Percentiles rank a stretch among this genome's conserved stretches.
Conservation (phyloP, 2,113 vertebrate species). For the Oxygymnocypris stewartii region DNA sequence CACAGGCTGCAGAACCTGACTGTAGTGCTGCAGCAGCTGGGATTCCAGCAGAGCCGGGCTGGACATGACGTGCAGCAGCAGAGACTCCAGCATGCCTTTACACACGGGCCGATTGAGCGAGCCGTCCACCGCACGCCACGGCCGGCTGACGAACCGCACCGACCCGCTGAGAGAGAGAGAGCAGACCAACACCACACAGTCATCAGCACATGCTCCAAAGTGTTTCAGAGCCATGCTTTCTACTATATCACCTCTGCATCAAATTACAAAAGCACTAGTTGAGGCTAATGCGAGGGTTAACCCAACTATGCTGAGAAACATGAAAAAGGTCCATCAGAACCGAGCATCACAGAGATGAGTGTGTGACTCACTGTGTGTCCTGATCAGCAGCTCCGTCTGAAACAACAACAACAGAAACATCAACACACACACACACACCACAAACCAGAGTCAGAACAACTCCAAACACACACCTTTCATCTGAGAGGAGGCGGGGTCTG, state of each 20-base stretch:
- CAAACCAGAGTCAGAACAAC: neutral
- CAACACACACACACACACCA: neutral
- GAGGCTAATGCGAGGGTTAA: too few relatives aligned
- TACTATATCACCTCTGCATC: too few relatives aligned
- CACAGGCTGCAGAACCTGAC: constrained; percentile 83
- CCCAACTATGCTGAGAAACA: too few relatives aligned
- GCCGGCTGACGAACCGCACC: constrained; percentile 84
- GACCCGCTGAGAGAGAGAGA: neutral
- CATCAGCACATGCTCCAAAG: too few relatives aligned
- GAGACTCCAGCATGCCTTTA: constrained; percentile 92
- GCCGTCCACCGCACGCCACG: constrained; percentile 92
- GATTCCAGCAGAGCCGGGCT: constrained; percentile 80
- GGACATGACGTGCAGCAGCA: constrained; percentile 90
- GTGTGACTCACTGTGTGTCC: constrained; percentile 35
- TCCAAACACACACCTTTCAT: constrained; percentile 4
- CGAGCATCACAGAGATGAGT: too few relatives aligned
- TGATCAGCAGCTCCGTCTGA: neutral
- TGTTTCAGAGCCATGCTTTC: too few relatives aligned
- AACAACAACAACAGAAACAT: neutral
- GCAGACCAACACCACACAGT: too few relatives aligned
- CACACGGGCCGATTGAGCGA: constrained; percentile 85
- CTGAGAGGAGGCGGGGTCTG: neutral
- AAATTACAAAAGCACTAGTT: too few relatives aligned
- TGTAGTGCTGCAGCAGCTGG: constrained; percentile 82
- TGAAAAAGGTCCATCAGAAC: too few relatives aligned